Percentiles rank a stretch among this genome's conserved stretches.
Evolutionary conservation across 2,888 invertebrate genomes (phyloP).

Genomic region (Eledona agricola): DNA sequence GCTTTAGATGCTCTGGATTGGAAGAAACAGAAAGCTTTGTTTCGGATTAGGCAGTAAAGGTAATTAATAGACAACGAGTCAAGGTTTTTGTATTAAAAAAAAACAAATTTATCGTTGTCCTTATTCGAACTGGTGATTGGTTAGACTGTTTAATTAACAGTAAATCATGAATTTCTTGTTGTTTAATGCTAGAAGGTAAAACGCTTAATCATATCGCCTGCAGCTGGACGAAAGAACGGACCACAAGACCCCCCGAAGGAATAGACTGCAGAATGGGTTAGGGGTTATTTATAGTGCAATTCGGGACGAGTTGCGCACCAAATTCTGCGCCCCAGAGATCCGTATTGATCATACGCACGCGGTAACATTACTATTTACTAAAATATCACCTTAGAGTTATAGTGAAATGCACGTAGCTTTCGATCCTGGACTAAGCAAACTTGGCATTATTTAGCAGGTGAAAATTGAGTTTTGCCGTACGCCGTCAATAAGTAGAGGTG

Average conservation of each 20-base stretch:
- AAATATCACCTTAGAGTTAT: conserved; percentile 24
- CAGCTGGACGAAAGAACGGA: conserved; percentile 10
- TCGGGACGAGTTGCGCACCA: conserved; percentile 39
- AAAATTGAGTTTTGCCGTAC: conserved; percentile 8
- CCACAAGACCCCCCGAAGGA: conserved; percentile 17
- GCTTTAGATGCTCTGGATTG: too few relatives aligned
- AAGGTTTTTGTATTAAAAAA: too few relatives aligned
- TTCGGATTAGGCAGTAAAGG: too few relatives aligned
- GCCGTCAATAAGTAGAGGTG: conserved; percentile 29
- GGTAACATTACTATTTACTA: conserved; percentile 30
- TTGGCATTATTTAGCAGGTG: background rate
- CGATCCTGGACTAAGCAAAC: conserved; percentile 1
- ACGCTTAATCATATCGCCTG: too few relatives aligned
- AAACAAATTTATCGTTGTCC: too few relatives aligned
- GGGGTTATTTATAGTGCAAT: conserved; percentile 42
- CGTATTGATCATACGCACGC: conserved; percentile 45
- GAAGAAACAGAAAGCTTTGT: too few relatives aligned
- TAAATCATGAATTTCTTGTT: too few relatives aligned
- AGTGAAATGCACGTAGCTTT: conserved; percentile 17
- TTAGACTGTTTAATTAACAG: too few relatives aligned
- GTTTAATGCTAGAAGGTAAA: too few relatives aligned
- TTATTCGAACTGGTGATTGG: too few relatives aligned
- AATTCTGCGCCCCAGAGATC: conserved; percentile 40
- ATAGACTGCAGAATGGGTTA: conserved; percentile 30
- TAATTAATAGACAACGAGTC: too few relatives aligned